These are phyloP conservation scores for Melanogrammus aeglefinus DNA, from an alignment of 2,797 vertebrate genomes.

Conservation along the genomic window DNA sequence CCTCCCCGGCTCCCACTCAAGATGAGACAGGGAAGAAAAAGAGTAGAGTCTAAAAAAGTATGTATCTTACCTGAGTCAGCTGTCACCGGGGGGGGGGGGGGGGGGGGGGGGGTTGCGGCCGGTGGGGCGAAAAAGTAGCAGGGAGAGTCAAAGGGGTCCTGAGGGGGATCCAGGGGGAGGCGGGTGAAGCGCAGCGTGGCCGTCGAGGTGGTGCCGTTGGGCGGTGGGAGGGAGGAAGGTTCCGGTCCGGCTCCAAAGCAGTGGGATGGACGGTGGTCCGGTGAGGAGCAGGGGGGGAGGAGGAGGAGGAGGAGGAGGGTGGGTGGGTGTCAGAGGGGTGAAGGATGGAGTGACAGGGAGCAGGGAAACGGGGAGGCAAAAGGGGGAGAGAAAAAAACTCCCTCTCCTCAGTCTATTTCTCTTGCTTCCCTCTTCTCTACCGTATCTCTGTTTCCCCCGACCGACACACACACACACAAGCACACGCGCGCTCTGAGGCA, in stretches of 20 bases:
- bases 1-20: no score
- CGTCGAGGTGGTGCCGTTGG: not conserved
- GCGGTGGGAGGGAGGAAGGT: constrained; percentile 19
- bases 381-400: constrained; percentile 70
- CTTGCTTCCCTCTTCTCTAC: constrained; percentile 46
- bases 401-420: constrained; percentile 67
- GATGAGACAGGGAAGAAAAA: no score
- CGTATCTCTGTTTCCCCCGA: constrained; percentile 50
- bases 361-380: constrained; percentile 77
- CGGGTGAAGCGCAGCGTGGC: constrained; percentile 18
- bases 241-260: constrained; percentile 56
- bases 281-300: constrained; percentile 49
- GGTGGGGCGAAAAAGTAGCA: constrained; percentile 68
- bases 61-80: no score
- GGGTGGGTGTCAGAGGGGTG: constrained; percentile 9
- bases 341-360: constrained; percentile 79
- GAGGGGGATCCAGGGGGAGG: constrained; percentile 15
- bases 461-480: constrained; percentile 53
- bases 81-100: constrained; percentile 11
- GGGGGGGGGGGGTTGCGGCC: constrained; percentile 24
- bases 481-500: constrained; percentile 61
- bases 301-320: not conserved
- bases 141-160: constrained; percentile 78
- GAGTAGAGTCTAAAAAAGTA: no score
- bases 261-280: constrained; percentile 59